Conservation (phyloP, 2,113 vertebrate species). For the Phaethon lepturus region DNA sequence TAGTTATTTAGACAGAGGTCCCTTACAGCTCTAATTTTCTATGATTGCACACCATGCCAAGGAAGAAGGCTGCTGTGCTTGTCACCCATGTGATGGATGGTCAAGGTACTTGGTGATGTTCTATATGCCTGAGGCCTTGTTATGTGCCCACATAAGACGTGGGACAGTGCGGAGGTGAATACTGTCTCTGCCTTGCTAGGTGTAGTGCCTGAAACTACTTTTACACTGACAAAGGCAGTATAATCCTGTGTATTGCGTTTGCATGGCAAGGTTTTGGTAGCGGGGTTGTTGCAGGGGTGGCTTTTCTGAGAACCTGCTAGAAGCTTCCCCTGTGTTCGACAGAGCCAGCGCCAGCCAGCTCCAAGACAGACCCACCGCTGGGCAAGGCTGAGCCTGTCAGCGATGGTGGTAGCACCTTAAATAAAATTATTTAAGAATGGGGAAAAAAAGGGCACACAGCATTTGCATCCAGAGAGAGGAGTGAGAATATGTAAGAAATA, state of each 20-base stretch:
- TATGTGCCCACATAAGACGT: accelerated
- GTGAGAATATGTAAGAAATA: no score
- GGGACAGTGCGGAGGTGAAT: not conserved
- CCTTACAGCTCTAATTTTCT: not conserved
- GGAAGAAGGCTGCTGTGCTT: not conserved
- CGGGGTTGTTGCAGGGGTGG: no score
- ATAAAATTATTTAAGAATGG: no score
- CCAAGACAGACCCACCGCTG: no score
- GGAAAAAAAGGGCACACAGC: no score
- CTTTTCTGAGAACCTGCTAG: no score
- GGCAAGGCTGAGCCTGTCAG: no score
- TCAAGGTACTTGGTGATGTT: not conserved
- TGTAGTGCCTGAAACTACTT: not conserved
- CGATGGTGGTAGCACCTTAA: no score
- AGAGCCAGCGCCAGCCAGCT: no score
- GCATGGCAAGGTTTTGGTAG: no score
- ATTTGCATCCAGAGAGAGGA: no score
- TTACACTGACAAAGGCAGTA: not conserved
- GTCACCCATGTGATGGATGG: not conserved
- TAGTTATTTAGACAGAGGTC: not conserved
- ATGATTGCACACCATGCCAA: not conserved
- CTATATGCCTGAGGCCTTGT: not conserved
- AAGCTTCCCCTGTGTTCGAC: no score
- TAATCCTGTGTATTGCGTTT: not conserved
- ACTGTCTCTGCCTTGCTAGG: not conserved